Percentiles rank a stretch among this genome's conserved stretches.
phyloP scores from a whole-genome alignment of 2,888 invertebrate species.

The Chrysolina oricalcia region DNA sequence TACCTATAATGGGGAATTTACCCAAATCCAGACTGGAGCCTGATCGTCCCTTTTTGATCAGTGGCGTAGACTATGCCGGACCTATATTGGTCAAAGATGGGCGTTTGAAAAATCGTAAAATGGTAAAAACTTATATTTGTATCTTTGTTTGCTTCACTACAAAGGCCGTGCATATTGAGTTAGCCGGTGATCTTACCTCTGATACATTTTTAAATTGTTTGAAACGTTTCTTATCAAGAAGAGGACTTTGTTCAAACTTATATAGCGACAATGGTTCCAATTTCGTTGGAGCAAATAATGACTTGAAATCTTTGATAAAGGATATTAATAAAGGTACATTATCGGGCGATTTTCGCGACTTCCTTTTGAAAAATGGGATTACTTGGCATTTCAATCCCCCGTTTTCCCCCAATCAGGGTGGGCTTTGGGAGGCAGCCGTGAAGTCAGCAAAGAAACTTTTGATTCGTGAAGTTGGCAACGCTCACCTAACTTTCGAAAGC shows the following conservation, averaged over 20 bases:
- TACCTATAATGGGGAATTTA: conserved; percentile 3
- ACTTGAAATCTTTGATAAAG: too few relatives aligned
- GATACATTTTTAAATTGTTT: conserved; percentile 53
- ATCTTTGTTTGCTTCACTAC: conserved; percentile 52
- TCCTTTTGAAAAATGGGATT: conserved; percentile 21
- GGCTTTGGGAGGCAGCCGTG: conserved; percentile 34
- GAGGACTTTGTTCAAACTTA: conserved; percentile 51
- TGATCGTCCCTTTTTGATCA: conserved; percentile 36
- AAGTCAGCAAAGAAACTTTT: conserved; percentile 29
- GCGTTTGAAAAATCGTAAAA: neutral
- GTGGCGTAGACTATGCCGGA: conserved; percentile 56
- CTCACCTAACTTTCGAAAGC: conserved; percentile 21
- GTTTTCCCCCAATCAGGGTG: conserved; percentile 28
- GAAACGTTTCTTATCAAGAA: conserved; percentile 54
- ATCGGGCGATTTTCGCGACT: conserved; percentile 7
- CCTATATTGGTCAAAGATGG: conserved; percentile 47
- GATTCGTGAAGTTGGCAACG: conserved; percentile 24
- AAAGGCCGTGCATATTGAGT: conserved; percentile 53
- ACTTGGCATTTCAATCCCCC: conserved; percentile 37
- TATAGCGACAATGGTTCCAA: conserved; percentile 60
- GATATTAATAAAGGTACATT: too few relatives aligned
- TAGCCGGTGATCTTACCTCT: conserved; percentile 48
- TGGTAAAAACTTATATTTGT: too few relatives aligned
- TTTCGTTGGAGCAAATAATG: conserved; percentile 54
- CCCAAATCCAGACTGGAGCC: neutral